Conservation (phyloP, 2,113 vertebrate species). For the Mus spicilegus region DNA sequence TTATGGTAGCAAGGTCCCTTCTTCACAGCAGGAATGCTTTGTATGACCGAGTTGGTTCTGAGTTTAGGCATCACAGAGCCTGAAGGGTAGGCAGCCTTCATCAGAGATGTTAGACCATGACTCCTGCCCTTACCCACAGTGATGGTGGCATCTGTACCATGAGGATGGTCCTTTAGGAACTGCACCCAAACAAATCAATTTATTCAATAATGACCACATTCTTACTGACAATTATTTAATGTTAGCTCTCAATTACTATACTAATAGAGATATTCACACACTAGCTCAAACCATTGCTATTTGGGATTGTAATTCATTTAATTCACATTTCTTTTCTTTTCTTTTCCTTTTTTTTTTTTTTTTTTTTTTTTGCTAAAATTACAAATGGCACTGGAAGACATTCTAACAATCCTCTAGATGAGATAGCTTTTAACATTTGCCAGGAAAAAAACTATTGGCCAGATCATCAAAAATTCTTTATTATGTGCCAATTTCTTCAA, state of each 20-base stretch:
- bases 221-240: background rate
- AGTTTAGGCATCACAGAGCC: background rate
- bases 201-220: background rate
- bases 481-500: background rate
- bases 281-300: background rate
- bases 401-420: background rate
- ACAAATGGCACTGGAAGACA: background rate
- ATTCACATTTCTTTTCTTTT: conserved; percentile 35
- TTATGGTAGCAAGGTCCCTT: background rate
- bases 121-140: too few relatives aligned
- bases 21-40: background rate
- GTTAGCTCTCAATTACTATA: background rate
- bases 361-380: conserved; percentile 38
- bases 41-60: background rate
- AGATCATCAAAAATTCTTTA: background rate
- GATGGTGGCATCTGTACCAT: background rate
- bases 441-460: conserved; percentile 8
- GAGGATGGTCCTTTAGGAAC: background rate
- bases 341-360: conserved; percentile 4
- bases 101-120: background rate
- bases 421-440: conserved; percentile 19
- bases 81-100: background rate
- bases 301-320: conserved; percentile 35
- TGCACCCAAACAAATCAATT: background rate
- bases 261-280: background rate